Evolutionary conservation across 1,140 invertebrate species (phyloP), one percentile per base, ranked within the genome.

Genomic region (Notospermus geniculatus): DNA sequence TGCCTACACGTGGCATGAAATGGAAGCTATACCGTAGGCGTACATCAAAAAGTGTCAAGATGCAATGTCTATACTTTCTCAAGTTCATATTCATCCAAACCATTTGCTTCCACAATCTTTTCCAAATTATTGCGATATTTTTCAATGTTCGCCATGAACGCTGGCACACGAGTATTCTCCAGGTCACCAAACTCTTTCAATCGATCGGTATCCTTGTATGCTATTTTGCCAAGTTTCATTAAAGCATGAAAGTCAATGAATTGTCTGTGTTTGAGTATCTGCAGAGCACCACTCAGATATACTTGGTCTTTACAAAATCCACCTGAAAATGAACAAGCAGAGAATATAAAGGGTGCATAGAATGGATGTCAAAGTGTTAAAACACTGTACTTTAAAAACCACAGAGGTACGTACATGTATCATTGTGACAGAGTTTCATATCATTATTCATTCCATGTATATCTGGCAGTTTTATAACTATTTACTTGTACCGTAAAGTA

Each of bases 281-380:
- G 69, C 27, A 78, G 60, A 57, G 69, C 74, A 15, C 76, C 76
- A 46, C 71, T 70, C 22, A 78, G 57, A 56, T 78, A 78, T 0
- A 78, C 75, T 54, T 78, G 76, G 57, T 78, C 76, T 57, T 78
- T 78, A 59, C 70, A 72, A 65, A 78, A 78, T 7, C 62, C 67
- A 50, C 76, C 76, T 72, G 62, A 39, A 55, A 55, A n/a, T n/a
- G 22, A n/a, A 4, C 15, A 29, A 56, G 15, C 25, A n/a, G 11
- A 36, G 4, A 11, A 54, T 53, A 9, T 53, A 9, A 54, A 29
- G 25, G 25, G 7, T 11, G 4, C 19, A 19, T 19, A n/a, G n/a
- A n/a, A n/a, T n/a, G n/a, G n/a, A n/a, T n/a, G n/a, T n/a, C n/a
- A n/a, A n/a, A n/a, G n/a, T n/a, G n/a, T n/a, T n/a, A n/a, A n/a